Evolutionary conservation across 2,888 invertebrate genomes (phyloP), one percentile per base, ranked within the genome.

Genomic region (Eristalis arbustorum): DNA sequence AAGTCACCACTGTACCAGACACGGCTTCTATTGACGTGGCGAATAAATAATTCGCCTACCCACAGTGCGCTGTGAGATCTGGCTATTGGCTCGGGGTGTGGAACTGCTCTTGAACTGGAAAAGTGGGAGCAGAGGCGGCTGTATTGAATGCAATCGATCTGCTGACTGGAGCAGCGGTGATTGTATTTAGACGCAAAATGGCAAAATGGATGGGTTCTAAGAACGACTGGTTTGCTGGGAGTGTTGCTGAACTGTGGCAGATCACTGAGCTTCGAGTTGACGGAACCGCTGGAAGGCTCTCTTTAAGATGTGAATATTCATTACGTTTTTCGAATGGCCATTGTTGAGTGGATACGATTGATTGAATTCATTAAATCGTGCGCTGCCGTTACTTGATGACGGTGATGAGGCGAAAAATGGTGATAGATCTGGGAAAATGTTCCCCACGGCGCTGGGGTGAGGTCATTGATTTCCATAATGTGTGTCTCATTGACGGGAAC

Each of bases 91-190:
- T 18, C 18, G 18, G 49, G 49, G 18, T n/a, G 49, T 49, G 18
- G 49, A 18, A 49, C 18, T 49, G 0, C 2, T 18, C 1, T 6
- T 6, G 6, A 42, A n/a, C 14, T 42, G 40, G 3, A 42, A 42
- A 31, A 13, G 42, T 14, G 42, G 42, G 42, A n/a, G 42, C 42
- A 42, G 14, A 3, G 6, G 6, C n/a, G 18, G 5, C 18, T 49
- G 8, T 49, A 18, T 49, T 49, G 49, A 71, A 66, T 61, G 25
- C 34, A 69, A 63, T 75, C 68, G 76, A 76, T 62, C 62, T 31
- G 25, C 23, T 1, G 49, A 25, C 23, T 68, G 56, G 56, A 25
- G 37, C 10, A 18, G 37, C 3, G 23, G 34, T 14, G 10, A 66
- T n/a, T 42, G 31, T 25, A 14, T 49, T 61, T 28, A 18, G 76